Evolutionary conservation across 2,113 vertebrate genomes (phyloP), one percentile per base, ranked within the genome.

Genomic region (Rallus limicola): DNA sequence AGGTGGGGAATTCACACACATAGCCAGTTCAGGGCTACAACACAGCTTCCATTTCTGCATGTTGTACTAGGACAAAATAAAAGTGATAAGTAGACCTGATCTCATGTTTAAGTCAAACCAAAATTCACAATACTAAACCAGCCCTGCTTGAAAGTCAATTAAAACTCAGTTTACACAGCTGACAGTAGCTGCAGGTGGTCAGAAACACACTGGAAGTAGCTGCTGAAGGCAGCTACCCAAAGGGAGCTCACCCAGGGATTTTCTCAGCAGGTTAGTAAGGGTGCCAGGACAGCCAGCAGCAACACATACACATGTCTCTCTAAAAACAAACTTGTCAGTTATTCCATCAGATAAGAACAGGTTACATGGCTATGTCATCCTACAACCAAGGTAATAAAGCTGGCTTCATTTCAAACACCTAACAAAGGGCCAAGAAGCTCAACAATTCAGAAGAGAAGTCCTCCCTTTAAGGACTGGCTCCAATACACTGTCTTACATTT

Each of bases 91-190:
- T 2, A 65, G 46, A 64, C n/a, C 36, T 14, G 3, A 55, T 6
- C 59, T 79, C 44, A 8, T 31, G 33, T 80, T 95, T 56, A 72
- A 71, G 83, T 44, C 42, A 75, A 83, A 92, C 83, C 59, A 95
- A 93, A 93, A 86, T 21, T 42, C 91, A 58, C 40, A 44, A 38
- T 4, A 67, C 23, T 72, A 62, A 72, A 69, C 33, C 76, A 85
- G 62, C 44, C 60, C 70, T 50, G 82, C 67, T 90, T 78, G 29
- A 1, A 88, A 80, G 31, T 58, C 77, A 70, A 92, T 88, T 88
- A 92, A 70, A 92, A 82, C 53, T 72, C 55, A 44, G n/a, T 86
- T 82, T 79, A 58, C 82, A 76, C 87, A 95, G 95, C 84, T 90
- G 58, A 52, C 59, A 78, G 55, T 76, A 92, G 82, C 84, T 86